Base-by-base conservation (phyloP, 2,113 vertebrate species). In the Fukomys damarensis region DNA sequence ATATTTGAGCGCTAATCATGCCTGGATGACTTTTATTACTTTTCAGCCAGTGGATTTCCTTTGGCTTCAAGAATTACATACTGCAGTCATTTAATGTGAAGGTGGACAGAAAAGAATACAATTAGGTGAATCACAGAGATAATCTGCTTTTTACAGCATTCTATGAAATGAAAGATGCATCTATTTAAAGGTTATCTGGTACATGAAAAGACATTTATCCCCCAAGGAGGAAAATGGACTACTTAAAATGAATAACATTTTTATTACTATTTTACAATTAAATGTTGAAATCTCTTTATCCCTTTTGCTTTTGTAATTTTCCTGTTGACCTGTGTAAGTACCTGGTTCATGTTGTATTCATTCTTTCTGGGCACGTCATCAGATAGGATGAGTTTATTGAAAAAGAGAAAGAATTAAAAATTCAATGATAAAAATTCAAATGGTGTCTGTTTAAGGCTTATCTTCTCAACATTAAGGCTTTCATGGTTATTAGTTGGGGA, bases 1-100 rank as follows among this genome's bases (percentile, higher is more conserved):
- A 98, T 98, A 98, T 98, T 96, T 97, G 98, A 98, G 93, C 97
- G 97, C 97, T 98, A 98, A 98, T 98, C 98, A 98, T 98, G 97
- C 97, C 97, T 98, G 52, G 20, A 85, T 77, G 72, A 68, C 80
- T 95, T 92, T 81, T 61, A 96, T 97, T 97, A 68, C 49, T 97
- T 97, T 96, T 49, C 35, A 89, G 54, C 19, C 79, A 93, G n/a
- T 49, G 87, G 95, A 46, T 92, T 96, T 81, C 35, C 95, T 96
- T 80, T 77, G 97, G 22, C 65, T 95, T 13, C 0, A 91, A 66
- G 79, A 98, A 65, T 92, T 95, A 72, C 49, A 97, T 65, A 95
- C 13, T 12, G 56, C 26, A 58, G 35, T 96, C 90, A 84, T 86
- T 95, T 89, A 83, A 89, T 92, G 59, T 74, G 46, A 91, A 52